Evolutionary conservation across 2,888 invertebrate genomes (phyloP).

Genomic region (Hartigia nigra): DNA sequence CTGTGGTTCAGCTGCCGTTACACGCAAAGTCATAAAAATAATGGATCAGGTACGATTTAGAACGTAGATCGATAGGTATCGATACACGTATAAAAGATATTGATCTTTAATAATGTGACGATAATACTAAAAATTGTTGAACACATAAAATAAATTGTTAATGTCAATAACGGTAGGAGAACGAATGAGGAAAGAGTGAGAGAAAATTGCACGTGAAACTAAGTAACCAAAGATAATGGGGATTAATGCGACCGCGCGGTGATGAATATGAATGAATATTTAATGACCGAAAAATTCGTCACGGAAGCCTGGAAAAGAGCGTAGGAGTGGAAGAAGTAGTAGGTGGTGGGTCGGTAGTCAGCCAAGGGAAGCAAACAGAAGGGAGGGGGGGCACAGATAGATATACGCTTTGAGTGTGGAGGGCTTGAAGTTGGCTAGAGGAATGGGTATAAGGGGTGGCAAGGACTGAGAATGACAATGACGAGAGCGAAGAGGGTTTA

Average conservation of each 20-base stretch:
- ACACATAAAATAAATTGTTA: background rate
- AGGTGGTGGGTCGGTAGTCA: background rate
- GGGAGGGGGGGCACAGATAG: background rate
- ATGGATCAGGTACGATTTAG: background rate
- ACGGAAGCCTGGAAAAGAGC: slow-evolving; percentile 31
- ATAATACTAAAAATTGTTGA: background rate
- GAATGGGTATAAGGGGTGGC: slow-evolving; percentile 2
- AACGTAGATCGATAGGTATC: too few relatives aligned
- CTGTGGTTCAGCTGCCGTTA: background rate
- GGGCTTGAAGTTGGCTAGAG: slow-evolving; percentile 6
- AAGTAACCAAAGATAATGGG: slow-evolving; percentile 32
- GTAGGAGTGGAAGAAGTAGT: background rate
- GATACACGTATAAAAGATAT: too few relatives aligned
- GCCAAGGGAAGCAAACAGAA: slow-evolving; percentile 3
- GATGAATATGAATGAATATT: slow-evolving; percentile 51
- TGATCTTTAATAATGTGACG: background rate
- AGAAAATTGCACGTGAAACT: slow-evolving; percentile 23
- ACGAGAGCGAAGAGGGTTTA: slow-evolving; percentile 47
- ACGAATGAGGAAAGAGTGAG: background rate
- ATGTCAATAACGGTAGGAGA: background rate
- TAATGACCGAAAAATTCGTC: slow-evolving; percentile 53
- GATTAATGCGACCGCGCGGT: slow-evolving; percentile 33
- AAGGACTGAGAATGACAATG: slow-evolving; percentile 49
- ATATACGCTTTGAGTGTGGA: background rate
- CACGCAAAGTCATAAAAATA: background rate